Percentiles rank a stretch among this genome's conserved stretches.
Conservation (phyloP, 2,797 vertebrate genomes). For the Enteromius unitaeniatus region DNA sequence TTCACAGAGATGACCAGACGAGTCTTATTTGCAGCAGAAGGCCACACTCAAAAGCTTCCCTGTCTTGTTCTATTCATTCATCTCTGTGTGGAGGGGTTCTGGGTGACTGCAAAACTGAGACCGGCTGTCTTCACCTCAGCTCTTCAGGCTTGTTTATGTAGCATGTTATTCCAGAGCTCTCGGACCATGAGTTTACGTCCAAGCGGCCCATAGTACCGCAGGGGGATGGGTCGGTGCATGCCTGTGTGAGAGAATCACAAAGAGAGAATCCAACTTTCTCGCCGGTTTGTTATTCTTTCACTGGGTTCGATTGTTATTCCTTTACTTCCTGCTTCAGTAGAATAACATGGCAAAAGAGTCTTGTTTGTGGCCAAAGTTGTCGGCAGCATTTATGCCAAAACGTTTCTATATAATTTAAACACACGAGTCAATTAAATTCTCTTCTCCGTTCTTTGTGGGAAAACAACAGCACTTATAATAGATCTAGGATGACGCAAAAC, state of each 20-base stretch:
- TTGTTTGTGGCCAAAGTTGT: slow-evolving; percentile 49
- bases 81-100: slow-evolving; percentile 23
- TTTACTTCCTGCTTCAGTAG: slow-evolving; percentile 58
- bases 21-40: slow-evolving; percentile 28
- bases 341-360: slow-evolving; percentile 46
- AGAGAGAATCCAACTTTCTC: slow-evolving; percentile 41
- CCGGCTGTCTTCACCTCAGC: slow-evolving; percentile 27
- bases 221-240: slow-evolving; percentile 34
- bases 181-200: slow-evolving; percentile 45
- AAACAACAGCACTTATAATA: slow-evolving; percentile 22
- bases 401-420: slow-evolving; percentile 41
- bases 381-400: slow-evolving; percentile 35
- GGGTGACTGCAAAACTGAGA: slow-evolving; percentile 30
- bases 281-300: slow-evolving; percentile 57
- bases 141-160: slow-evolving; percentile 51
- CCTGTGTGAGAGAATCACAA: slow-evolving; percentile 41
- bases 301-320: slow-evolving; percentile 57
- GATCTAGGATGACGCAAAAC: slow-evolving; percentile 15
- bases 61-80: slow-evolving; percentile 25
- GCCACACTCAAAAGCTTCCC: slow-evolving; percentile 17
- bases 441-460: neutral
- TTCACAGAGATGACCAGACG: slow-evolving; percentile 20
- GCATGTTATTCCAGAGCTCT: slow-evolving; percentile 57
- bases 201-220: neutral
- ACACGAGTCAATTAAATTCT: slow-evolving; percentile 30